These are phyloP conservation scores for Drosophila sordidula DNA, from an alignment of 2,888 invertebrate genomes.

Conservation along the genomic window DNA sequence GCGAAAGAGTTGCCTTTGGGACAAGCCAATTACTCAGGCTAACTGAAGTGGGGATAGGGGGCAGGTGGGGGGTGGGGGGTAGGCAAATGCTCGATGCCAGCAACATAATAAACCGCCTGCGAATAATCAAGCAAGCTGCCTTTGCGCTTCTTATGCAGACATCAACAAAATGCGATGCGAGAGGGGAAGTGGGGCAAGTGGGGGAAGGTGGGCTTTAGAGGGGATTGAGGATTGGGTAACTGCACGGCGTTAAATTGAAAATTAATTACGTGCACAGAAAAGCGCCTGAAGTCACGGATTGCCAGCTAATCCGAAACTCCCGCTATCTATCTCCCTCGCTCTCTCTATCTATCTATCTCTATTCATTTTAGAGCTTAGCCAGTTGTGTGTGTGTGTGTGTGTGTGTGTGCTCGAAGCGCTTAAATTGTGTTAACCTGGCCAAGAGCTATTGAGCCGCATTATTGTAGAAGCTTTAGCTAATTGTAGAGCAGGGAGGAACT, in stretches of 20 bases:
- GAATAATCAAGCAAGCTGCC: constrained; percentile 22
- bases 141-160: constrained; percentile 16
- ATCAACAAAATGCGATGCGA: constrained; percentile 5
- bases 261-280: constrained; percentile 67
- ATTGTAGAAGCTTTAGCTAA: constrained; percentile 28
- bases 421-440: constrained; percentile 22
- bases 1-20: constrained; percentile 20
- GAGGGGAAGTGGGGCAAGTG: neutral
- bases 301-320: constrained; percentile 26
- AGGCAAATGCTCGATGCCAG: constrained; percentile 14
- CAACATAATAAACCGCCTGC: constrained; percentile 17
- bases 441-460: constrained; percentile 21
- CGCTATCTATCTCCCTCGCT: constrained; percentile 7
- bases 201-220: neutral
- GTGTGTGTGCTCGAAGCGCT: constrained; percentile 7
- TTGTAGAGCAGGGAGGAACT: constrained; percentile 9
- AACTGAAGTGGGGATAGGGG: neutral
- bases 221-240: neutral
- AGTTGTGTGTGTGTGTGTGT: neutral
- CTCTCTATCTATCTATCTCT: neutral
- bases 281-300: constrained; percentile 44
- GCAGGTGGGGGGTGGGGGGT: neutral
- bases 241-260: constrained; percentile 57
- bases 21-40: constrained; percentile 39
- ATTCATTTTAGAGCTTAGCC: constrained; percentile 18